phyloP scores from a whole-genome alignment of 2,797 vertebrate species.

The Rhinoraja longicauda region DNA sequence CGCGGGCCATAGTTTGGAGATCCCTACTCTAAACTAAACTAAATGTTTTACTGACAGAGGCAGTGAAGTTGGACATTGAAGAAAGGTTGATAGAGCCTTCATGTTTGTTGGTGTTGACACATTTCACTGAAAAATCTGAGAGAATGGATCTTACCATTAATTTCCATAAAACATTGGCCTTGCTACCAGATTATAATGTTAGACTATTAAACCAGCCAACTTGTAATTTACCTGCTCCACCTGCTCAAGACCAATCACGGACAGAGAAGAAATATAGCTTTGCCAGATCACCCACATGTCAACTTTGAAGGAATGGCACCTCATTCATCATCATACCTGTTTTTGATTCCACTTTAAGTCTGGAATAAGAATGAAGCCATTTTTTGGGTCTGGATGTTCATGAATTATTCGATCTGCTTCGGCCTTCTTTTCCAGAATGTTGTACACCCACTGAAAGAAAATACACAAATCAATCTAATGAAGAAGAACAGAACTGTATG shows the following conservation, averaged over 20 bases:
- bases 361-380: constrained; percentile 84
- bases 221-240: neutral
- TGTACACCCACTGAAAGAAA: constrained; percentile 82
- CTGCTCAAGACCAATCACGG: neutral
- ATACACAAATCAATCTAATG: neutral
- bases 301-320: neutral
- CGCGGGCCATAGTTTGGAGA: no score
- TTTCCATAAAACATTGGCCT: neutral
- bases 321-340: constrained; percentile 63
- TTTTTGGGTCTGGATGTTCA: constrained; percentile 73
- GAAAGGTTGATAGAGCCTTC: no score
- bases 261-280: neutral
- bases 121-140: no score
- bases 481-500: no score
- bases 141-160: neutral
- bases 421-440: constrained; percentile 91
- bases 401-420: constrained; percentile 77
- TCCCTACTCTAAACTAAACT: no score
- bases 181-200: neutral
- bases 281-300: neutral
- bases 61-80: no score
- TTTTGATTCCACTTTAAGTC: constrained; percentile 96
- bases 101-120: no score
- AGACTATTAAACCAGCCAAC: neutral
- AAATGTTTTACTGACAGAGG: no score